phyloP scores from a whole-genome alignment of 2,888 invertebrate genomes.

The Creontiades dilutus region DNA sequence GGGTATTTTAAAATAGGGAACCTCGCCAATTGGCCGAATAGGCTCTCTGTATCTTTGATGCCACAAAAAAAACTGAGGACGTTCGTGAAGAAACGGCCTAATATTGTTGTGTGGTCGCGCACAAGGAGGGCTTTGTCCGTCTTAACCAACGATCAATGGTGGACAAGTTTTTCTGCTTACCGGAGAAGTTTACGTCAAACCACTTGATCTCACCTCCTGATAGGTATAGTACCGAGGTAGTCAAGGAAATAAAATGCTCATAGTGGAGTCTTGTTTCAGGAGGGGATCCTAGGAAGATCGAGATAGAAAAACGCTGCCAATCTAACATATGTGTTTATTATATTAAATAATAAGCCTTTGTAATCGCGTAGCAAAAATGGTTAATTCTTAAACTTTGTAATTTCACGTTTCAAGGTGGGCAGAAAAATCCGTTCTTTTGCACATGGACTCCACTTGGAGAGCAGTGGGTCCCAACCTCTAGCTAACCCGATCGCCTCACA shows the following conservation, averaged over 20 bases:
- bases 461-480: no score
- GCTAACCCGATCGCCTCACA: no score
- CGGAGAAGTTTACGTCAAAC: neutral
- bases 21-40: conserved; percentile 24
- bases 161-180: neutral
- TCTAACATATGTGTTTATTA: no score
- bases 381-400: no score
- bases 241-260: neutral
- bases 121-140: neutral
- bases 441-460: no score
- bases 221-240: neutral
- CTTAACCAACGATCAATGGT: neutral
- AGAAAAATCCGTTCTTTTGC: no score
- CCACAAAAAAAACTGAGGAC: neutral
- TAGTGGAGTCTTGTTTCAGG: no score
- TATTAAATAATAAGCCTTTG: no score
- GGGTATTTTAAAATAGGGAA: neutral
- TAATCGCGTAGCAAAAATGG: no score
- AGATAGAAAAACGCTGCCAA: no score
- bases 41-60: neutral
- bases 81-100: neutral
- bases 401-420: no score
- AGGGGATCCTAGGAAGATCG: no score
- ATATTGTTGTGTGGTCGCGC: neutral
- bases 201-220: neutral